phyloP scores from a whole-genome alignment of 2,113 vertebrate genomes.

The Meriones unguiculatus region DNA sequence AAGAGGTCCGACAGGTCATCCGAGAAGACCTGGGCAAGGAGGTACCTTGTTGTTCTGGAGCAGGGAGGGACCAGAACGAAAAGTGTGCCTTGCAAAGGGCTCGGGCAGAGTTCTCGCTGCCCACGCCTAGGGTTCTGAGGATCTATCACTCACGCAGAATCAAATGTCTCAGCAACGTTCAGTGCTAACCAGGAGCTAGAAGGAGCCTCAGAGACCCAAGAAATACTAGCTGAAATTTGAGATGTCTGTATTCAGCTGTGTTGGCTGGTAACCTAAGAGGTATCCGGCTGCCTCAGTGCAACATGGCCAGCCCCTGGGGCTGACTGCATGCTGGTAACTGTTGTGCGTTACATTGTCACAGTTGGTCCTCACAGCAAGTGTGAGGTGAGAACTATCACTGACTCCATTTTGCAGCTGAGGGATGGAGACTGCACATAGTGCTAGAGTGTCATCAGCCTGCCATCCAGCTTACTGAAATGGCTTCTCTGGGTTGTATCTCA shows the following conservation, averaged over 20 bases:
- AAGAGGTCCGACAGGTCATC: constrained; percentile 95
- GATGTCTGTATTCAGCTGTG: neutral
- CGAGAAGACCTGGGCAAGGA: constrained; percentile 96
- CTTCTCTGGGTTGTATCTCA: neutral
- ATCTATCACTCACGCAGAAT: neutral
- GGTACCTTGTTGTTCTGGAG: constrained; percentile 83
- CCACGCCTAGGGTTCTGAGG: neutral
- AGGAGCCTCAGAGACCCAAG: neutral
- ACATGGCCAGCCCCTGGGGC: neutral
- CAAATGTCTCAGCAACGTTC: neutral
- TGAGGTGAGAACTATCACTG: neutral
- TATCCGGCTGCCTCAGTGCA: neutral
- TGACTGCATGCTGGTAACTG: neutral
- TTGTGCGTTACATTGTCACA: neutral
- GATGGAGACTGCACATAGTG: neutral
- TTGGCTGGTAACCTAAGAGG: neutral
- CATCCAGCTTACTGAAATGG: neutral
- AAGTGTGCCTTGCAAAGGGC: neutral
- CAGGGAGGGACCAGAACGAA: neutral
- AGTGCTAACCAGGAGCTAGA: neutral
- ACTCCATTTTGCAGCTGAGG: neutral
- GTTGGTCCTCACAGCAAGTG: neutral
- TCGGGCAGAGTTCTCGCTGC: neutral
- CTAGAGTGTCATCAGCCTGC: neutral
- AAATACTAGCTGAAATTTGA: neutral